Conservation (phyloP, 1,140 invertebrate species). For the Zaprionus tsacasi region DNA sequence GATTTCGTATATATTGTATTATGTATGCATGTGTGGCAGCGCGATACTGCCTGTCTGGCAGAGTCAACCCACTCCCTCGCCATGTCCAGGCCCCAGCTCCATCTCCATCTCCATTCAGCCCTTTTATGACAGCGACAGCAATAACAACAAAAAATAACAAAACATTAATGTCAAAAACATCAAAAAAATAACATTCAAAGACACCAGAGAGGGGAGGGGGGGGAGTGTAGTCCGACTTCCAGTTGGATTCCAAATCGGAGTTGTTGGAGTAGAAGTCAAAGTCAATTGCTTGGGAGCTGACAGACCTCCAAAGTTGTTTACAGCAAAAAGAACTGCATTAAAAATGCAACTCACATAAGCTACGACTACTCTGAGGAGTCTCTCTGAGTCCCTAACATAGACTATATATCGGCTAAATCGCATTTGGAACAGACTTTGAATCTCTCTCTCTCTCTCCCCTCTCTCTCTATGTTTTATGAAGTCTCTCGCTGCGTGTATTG, state of each 20-base stretch:
- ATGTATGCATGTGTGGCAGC: conserved; percentile 42
- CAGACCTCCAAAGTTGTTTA: conserved; percentile 72
- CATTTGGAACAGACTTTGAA: conserved; percentile 13
- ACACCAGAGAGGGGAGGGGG: conserved; percentile 6
- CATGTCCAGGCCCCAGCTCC: background rate
- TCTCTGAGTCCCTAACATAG: conserved; percentile 5
- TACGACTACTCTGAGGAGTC: background rate
- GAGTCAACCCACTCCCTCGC: conserved; percentile 2
- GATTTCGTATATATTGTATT: conserved; percentile 19
- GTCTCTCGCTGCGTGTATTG: conserved; percentile 23
- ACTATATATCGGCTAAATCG: conserved; percentile 21
- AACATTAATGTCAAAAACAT: conserved; percentile 81
- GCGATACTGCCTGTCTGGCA: conserved; percentile 15
- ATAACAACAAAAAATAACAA: conserved; percentile 67
- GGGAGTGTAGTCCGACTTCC: background rate
- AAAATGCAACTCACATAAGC: conserved; percentile 67
- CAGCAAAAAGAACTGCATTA: conserved; percentile 64
- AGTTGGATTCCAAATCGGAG: conserved; percentile 17
- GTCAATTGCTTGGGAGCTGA: conserved; percentile 28
- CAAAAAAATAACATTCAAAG: conserved; percentile 58
- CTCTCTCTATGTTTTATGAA: conserved; percentile 45
- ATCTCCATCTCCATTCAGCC: conserved; percentile 28
- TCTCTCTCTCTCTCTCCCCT: background rate
- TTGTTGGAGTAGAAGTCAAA: conserved; percentile 15
- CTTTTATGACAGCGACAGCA: conserved; percentile 71